Evolutionary conservation across 2,113 vertebrate species (phyloP).

Genomic region (Syngnathoides biaculeatus): DNA sequence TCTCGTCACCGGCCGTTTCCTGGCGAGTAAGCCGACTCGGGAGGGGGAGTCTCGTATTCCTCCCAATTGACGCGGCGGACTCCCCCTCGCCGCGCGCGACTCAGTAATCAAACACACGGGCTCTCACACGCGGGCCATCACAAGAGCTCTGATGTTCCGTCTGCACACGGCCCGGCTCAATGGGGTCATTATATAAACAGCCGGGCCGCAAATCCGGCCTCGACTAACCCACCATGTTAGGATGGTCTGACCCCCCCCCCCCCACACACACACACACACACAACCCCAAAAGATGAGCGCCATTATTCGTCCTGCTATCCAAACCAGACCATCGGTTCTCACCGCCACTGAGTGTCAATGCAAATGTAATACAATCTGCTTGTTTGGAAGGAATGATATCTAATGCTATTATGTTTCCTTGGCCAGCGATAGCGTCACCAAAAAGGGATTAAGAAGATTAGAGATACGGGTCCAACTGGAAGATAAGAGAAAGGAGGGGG

Average conservation of each 20-base stretch:
- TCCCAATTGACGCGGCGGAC: conserved; percentile 63
- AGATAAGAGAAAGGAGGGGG: conserved; percentile 31
- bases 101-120: conserved; percentile 75
- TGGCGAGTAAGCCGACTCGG: too few relatives aligned
- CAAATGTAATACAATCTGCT: conserved; percentile 54
- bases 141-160: conserved; percentile 69
- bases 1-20: too few relatives aligned
- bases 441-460: conserved; percentile 65
- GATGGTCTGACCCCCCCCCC: conserved; percentile 60
- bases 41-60: conserved; percentile 21
- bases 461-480: conserved; percentile 42
- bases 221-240: conserved; percentile 58
- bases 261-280: too few relatives aligned
- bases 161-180: conserved; percentile 66
- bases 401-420: conserved; percentile 59
- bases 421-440: conserved; percentile 40
- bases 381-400: conserved; percentile 59
- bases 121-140: conserved; percentile 72
- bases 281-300: conserved; percentile 47
- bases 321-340: not conserved
- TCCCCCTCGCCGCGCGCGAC: conserved; percentile 61
- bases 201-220: conserved; percentile 48
- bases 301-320: conserved; percentile 43
- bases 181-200: conserved; percentile 72
- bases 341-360: conserved; percentile 36